These are phyloP conservation scores for Neostethus bicornis DNA, from an alignment of 2,797 vertebrate genomes.

Conservation along the genomic window DNA sequence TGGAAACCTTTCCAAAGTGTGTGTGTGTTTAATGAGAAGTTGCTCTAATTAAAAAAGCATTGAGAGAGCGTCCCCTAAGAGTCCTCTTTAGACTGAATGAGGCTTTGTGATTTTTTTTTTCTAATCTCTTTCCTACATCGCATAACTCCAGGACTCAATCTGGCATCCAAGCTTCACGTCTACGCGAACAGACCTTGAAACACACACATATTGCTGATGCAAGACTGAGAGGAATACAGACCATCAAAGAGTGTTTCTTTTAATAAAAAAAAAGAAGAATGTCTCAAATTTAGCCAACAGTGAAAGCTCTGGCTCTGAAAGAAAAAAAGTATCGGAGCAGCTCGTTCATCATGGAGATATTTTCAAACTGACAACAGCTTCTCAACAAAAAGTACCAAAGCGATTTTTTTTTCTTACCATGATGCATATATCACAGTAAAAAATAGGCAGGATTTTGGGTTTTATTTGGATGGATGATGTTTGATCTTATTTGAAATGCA, in stretches of 20 bases:
- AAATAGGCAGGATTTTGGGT: not conserved
- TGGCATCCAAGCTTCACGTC: conserved; percentile 57
- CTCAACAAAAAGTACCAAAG: conserved; percentile 1
- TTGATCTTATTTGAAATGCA: too few relatives aligned
- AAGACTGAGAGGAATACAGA: conserved; percentile 54
- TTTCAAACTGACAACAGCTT: not conserved
- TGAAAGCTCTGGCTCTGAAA: conserved; percentile 24
- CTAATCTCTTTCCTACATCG: conserved; percentile 74
- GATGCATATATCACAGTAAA: not conserved
- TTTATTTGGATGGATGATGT: too few relatives aligned
- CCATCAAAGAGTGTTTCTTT: conserved; percentile 50
- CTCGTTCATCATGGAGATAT: not conserved
- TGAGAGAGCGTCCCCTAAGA: conserved; percentile 67
- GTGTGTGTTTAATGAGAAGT: conserved; percentile 27
- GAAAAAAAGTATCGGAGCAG: conserved; percentile 19
- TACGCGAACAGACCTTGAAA: conserved; percentile 17
- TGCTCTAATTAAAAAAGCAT: conserved; percentile 74
- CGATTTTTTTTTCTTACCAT: not conserved
- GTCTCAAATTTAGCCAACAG: conserved; percentile 35
- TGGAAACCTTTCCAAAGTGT: conserved; percentile 10
- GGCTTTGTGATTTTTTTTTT: conserved; percentile 70
- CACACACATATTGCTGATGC: conserved; percentile 24
- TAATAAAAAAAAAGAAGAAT: conserved; percentile 16
- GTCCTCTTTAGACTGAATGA: conserved; percentile 74
- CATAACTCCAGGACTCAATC: conserved; percentile 66